Conservation (phyloP, 1,140 invertebrate species). For the Leptinotarsa defecta region DNA sequence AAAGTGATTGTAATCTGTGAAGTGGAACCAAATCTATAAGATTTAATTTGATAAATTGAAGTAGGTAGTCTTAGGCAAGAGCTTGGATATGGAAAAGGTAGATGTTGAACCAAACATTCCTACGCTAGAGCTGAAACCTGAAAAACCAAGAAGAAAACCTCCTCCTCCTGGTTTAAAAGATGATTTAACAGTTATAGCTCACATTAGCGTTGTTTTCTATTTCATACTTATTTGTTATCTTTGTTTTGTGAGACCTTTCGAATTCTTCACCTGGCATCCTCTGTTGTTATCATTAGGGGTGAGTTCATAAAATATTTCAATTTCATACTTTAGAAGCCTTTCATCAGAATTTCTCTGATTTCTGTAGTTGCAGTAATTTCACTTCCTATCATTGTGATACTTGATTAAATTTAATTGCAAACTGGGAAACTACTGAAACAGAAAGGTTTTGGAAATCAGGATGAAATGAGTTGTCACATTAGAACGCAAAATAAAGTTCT, state of each 20-base stretch:
- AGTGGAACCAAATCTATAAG: no score
- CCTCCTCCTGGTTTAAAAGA: slow-evolving; percentile 26
- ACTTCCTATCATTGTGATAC: neutral
- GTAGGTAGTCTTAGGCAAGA: no score
- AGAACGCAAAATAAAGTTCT: no score
- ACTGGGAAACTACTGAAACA: neutral
- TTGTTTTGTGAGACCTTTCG: slow-evolving; percentile 38
- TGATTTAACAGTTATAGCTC: slow-evolving; percentile 41
- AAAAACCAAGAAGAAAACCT: slow-evolving; percentile 8
- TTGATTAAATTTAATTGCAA: neutral
- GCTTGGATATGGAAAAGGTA: slow-evolving; percentile 1
- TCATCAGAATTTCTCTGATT: neutral
- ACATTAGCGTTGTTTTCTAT: slow-evolving; percentile 40
- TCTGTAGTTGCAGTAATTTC: neutral
- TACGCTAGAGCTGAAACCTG: neutral
- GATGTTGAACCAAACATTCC: slow-evolving; percentile 19
- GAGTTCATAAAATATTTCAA: slow-evolving; percentile 27
- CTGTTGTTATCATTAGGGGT: slow-evolving; percentile 45
- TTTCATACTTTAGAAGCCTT: neutral
- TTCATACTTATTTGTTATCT: slow-evolving; percentile 41
- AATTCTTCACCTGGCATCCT: slow-evolving; percentile 50
- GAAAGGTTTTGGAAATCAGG: neutral
- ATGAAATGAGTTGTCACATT: neutral
- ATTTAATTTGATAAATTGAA: no score
- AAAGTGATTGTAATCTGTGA: no score